phyloP scores from a whole-genome alignment of 2,888 invertebrate genomes.

The Lacanobia oleracea region DNA sequence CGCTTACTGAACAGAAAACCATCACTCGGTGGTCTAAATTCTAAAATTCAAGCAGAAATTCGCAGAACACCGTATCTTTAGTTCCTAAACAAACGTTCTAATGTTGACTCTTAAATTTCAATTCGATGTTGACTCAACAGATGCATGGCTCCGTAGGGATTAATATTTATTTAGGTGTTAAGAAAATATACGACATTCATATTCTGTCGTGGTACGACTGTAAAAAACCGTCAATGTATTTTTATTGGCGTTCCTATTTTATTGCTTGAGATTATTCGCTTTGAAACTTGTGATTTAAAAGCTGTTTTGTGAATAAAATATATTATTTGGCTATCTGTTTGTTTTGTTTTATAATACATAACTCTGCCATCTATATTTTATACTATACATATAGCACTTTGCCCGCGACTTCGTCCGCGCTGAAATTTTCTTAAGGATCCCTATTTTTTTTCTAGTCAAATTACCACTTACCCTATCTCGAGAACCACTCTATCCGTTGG shows the following conservation, averaged over 20 bases:
- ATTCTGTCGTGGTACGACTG: slow-evolving; percentile 41
- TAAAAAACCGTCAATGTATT: slow-evolving; percentile 54
- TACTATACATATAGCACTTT: no score
- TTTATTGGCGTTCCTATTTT: slow-evolving; percentile 48
- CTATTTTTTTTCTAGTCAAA: no score
- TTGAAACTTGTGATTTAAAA: slow-evolving; percentile 1
- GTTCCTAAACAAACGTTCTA: slow-evolving; percentile 62
- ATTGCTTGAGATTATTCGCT: slow-evolving; percentile 21
- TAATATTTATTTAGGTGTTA: slow-evolving; percentile 63
- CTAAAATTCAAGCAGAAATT: slow-evolving; percentile 48
- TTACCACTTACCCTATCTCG: no score
- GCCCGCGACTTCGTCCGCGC: no score
- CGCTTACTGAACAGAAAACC: background rate
- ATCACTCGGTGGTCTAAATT: slow-evolving; percentile 40
- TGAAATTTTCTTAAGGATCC: no score
- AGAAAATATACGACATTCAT: slow-evolving; percentile 57
- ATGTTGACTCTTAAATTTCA: slow-evolving; percentile 61
- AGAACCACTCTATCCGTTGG: no score
- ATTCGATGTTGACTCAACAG: slow-evolving; percentile 49
- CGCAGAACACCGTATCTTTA: slow-evolving; percentile 54
- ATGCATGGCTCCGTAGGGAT: slow-evolving; percentile 36
- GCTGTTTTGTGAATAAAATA: background rate
- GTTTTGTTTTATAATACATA: background rate
- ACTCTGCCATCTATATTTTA: no score
- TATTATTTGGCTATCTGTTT: background rate